A percentile compares a stretch with the other conserved stretches of the same genome.
These are phyloP conservation scores for Idaea aversata DNA, from an alignment of 2,888 invertebrate genomes.

Conservation along the genomic window DNA sequence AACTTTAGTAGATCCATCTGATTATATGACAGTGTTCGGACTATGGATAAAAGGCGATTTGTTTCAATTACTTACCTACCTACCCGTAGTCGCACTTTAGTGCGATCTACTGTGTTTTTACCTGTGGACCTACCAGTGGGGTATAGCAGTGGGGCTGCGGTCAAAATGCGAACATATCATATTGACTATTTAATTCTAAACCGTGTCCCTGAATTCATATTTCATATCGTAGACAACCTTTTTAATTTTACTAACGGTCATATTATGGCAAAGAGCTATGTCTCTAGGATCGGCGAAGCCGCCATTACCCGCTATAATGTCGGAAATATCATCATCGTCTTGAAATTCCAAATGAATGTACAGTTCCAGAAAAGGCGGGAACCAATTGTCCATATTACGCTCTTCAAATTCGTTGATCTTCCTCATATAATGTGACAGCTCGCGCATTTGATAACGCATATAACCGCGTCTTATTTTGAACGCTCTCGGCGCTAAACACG, in stretches of 20 bases:
- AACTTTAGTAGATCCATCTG: too few species aligned
- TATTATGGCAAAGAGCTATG: constrained; percentile 44
- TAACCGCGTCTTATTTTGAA: constrained; percentile 28
- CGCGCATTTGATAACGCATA: background rate
- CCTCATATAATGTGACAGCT: background rate
- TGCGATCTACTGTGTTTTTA: too few species aligned
- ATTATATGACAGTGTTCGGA: too few species aligned
- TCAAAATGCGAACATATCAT: too few species aligned
- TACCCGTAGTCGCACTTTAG: too few species aligned
- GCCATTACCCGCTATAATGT: constrained; percentile 43
- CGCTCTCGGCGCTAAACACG: constrained; percentile 44
- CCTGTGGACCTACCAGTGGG: too few species aligned
- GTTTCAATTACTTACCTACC: too few species aligned
- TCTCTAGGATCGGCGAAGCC: constrained; percentile 56
- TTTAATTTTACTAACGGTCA: constrained; percentile 48
- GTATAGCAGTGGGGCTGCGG: too few species aligned
- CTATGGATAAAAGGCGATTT: too few species aligned
- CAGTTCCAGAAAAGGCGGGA: constrained; percentile 44
- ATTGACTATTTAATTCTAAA: too few species aligned
- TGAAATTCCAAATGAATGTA: constrained; percentile 44
- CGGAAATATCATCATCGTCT: constrained; percentile 40
- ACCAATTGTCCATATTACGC: constrained; percentile 27
- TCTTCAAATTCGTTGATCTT: constrained; percentile 34
- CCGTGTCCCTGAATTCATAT: constrained; percentile 14
- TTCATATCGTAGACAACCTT: constrained; percentile 43